Conservation (phyloP, 35 echinoderm and acorn worm genomes). For the Apostichopus parvimensis region DNA sequence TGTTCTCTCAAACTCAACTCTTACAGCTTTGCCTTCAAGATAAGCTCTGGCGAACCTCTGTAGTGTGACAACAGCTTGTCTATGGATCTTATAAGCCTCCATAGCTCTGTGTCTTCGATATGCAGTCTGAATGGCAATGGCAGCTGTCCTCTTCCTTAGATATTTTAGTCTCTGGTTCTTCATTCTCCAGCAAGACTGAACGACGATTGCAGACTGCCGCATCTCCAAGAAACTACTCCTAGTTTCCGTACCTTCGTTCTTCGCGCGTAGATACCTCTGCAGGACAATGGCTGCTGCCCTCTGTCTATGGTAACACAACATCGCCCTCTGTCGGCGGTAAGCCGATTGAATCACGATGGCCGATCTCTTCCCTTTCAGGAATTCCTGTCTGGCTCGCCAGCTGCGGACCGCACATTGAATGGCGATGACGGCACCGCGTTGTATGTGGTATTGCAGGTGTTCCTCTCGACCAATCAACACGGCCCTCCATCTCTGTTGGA, state of each 20-base stretch:
- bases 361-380: constrained; percentile 47
- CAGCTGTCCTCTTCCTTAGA: constrained; percentile 53
- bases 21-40: neutral
- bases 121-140: constrained; percentile 53
- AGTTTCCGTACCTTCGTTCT: neutral
- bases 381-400: constrained; percentile 22
- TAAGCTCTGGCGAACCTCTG: constrained; percentile 50
- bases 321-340: constrained; percentile 40
- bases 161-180: neutral
- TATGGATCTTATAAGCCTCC: constrained; percentile 47
- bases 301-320: constrained; percentile 23
- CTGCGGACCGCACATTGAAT: constrained; percentile 69
- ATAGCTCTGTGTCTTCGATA: constrained; percentile 43
- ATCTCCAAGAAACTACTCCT: constrained; percentile 16
- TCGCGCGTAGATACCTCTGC: constrained; percentile 56
- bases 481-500: constrained; percentile 63
- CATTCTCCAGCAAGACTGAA: constrained; percentile 65
- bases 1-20: constrained; percentile 17
- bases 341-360: constrained; percentile 59
- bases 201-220: constrained; percentile 51
- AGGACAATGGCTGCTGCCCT: constrained; percentile 40
- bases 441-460: constrained; percentile 57
- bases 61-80: constrained; percentile 49
- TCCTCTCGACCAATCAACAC: constrained; percentile 39
- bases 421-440: constrained; percentile 66